Base-by-base conservation (phyloP, 2,113 vertebrate species). In the Ceyx cyanopectus region DNA sequence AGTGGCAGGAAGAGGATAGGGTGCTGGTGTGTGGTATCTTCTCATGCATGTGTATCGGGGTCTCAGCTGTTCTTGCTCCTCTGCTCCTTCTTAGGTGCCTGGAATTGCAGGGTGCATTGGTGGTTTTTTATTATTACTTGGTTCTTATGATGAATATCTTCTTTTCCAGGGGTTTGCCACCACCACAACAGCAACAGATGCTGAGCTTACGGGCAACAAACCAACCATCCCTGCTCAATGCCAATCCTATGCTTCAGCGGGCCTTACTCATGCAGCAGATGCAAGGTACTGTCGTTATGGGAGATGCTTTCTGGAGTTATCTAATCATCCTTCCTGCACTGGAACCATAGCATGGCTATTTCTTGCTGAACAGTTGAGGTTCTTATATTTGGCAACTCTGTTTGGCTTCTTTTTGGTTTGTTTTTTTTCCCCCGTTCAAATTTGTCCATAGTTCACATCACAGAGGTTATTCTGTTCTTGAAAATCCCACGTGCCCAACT, bases 241-340 rank as follows among this genome's bases (percentile, higher is more conserved):
- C 98, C 85, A 98, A 99, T 95, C 98, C 98, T 27, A 97, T 99
- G 98, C 97, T 99, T 63, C 99, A 99, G 95, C 98, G 98, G 34
- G 99, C 99, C 73, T 94, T 99, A 90, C 97, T 99, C 73, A 98
- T 99, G 98, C 99, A 99, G 93, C 99, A 99, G 95, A 98, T 99
- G 98, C 99, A 99, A 98, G 99, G 99, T 99, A 98, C 56, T 72
- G 89, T 87, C 54, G 75, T 81, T 96, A 91, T 60, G 78, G 92
- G 95, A 82, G 56, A 87, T 40, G 72, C 91, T 90, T 57, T 41
- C 32, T 90, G 85, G 67, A 94, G 81, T 88, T 95, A 87, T 75
- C 87, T 89, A 81, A 73, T 86, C 88, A 78, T 83, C 46, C 94
- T 66, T 93, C 58, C 22, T 77, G 72, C 88, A 60, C 68, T 79